A percentile compares a stretch with the other conserved stretches of the same genome.
Conservation (phyloP, 2,888 invertebrate genomes). For the Ennomos quercinarius region DNA sequence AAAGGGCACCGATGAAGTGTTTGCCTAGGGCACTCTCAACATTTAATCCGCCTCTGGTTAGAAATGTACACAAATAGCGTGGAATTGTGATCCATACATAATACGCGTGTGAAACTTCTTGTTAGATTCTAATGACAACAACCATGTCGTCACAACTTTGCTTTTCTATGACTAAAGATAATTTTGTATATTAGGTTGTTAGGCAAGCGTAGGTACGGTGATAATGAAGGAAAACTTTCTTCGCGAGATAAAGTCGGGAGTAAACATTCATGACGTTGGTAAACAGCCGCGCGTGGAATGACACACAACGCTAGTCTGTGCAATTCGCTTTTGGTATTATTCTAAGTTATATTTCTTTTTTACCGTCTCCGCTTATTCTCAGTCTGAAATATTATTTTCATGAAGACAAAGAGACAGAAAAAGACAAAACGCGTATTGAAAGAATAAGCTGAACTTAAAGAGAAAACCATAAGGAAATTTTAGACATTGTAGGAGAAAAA, state of each 20-base stretch:
- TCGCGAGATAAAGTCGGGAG: constrained; percentile 19
- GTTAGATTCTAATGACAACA: constrained; percentile 1
- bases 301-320: not conserved
- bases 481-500: no score
- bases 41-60: no score
- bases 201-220: constrained; percentile 9
- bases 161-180: constrained; percentile 16
- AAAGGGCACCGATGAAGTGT: no score
- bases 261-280: constrained; percentile 26
- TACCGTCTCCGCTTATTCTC: no score
- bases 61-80: constrained; percentile 1
- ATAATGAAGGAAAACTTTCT: constrained; percentile 33
- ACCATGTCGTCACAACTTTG: constrained; percentile 6
- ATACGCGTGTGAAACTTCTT: constrained; percentile 25
- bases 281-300: constrained; percentile 26
- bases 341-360: not conserved
- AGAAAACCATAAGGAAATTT: no score
- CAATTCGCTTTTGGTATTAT: not conserved
- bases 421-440: no score
- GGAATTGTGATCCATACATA: constrained; percentile 3
- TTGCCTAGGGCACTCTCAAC: no score
- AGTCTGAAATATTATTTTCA: no score
- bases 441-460: no score
- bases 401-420: no score
- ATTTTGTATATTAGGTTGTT: constrained; percentile 11